Evolutionary conservation across 2,113 vertebrate genomes (phyloP).

Genomic region (Mormyrus lacerda): DNA sequence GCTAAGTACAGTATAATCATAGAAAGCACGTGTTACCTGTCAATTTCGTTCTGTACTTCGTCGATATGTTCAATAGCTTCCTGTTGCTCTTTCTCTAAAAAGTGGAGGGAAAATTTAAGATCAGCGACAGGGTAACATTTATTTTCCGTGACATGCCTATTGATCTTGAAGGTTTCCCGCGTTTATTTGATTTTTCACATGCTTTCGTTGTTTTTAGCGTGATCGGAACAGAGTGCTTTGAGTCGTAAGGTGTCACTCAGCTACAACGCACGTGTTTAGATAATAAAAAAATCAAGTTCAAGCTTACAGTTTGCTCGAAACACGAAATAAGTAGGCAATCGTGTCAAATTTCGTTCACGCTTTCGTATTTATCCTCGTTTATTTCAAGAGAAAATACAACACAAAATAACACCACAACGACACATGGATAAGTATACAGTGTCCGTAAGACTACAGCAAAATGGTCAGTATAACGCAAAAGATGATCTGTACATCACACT

Average conservation of each 20-base stretch:
- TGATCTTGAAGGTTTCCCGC: not conserved
- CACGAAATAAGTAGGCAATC: not conserved
- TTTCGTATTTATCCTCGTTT: not conserved
- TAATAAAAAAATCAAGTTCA: not conserved
- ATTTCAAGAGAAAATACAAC: not conserved
- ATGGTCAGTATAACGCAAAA: not conserved
- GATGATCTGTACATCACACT: not conserved
- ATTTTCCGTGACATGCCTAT: not conserved
- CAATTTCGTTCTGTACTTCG: conserved; percentile 94
- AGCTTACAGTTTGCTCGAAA: not conserved
- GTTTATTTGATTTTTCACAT: not conserved
- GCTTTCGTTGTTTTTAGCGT: not conserved
- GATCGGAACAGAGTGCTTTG: not conserved
- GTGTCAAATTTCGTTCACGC: not conserved
- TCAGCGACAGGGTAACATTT: not conserved
- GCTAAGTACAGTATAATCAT: not conserved
- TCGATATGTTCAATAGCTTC: conserved; percentile 93
- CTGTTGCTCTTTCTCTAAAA: conserved; percentile 86
- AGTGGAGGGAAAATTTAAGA: not conserved
- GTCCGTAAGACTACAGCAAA: not conserved
- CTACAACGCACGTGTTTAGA: not conserved
- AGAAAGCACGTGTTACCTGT: conserved; percentile 66
- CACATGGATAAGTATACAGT: not conserved
- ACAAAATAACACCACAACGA: not conserved
- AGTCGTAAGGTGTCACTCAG: not conserved